Conservation (phyloP, 2,888 invertebrate species). For the Eupithecia exiguata region DNA sequence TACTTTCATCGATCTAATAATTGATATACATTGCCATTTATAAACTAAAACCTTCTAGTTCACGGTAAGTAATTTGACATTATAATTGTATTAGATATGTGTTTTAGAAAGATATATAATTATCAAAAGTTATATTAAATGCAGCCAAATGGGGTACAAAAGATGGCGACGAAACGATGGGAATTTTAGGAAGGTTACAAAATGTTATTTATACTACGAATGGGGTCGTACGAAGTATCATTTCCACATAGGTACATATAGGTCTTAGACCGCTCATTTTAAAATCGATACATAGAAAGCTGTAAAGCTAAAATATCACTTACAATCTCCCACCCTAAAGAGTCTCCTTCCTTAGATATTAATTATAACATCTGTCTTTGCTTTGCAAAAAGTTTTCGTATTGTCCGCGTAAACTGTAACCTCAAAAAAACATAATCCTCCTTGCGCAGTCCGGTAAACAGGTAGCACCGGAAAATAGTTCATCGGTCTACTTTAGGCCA, state of each 20-base stretch:
- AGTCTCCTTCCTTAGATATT: slow-evolving; percentile 65
- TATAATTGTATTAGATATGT: slow-evolving; percentile 75
- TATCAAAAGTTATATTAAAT: slow-evolving; percentile 46
- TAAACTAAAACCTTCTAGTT: slow-evolving; percentile 49
- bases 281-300: slow-evolving; percentile 69
- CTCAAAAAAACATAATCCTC: background rate
- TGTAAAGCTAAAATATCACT: slow-evolving; percentile 83
- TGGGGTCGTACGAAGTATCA: slow-evolving; percentile 48
- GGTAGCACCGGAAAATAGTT: slow-evolving; percentile 9
- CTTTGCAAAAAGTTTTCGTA: slow-evolving; percentile 77
- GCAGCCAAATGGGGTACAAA: slow-evolving; percentile 36
- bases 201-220: slow-evolving; percentile 40
- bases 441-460: background rate
- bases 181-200: slow-evolving; percentile 34
- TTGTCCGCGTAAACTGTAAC: slow-evolving; percentile 70
- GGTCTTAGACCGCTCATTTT: slow-evolving; percentile 71
- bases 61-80: slow-evolving; percentile 65
- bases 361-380: slow-evolving; percentile 61
- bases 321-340: slow-evolving; percentile 63
- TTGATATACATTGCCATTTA: slow-evolving; percentile 50
- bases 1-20: slow-evolving; percentile 65
- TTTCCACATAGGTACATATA: slow-evolving; percentile 45
- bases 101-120: slow-evolving; percentile 68
- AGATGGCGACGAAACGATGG: slow-evolving; percentile 43
- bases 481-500: slow-evolving; percentile 19